Evolutionary conservation across 2,888 invertebrate species (phyloP).

Genomic region (Gisinianus flammeolus): DNA sequence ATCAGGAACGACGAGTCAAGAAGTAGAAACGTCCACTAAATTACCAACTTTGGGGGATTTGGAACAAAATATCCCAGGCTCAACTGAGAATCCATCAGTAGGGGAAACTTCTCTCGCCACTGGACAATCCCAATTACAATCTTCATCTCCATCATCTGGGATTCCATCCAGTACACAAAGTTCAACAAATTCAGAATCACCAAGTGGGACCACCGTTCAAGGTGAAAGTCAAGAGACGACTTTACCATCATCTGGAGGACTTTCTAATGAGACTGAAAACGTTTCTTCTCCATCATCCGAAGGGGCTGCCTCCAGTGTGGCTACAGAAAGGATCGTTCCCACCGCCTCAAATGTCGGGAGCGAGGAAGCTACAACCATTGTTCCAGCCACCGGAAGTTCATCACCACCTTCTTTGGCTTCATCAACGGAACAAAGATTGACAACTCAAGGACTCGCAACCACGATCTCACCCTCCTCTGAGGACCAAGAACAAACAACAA

Average conservation of each 20-base stretch:
- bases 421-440: not conserved
- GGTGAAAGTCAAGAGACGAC: constrained; percentile 8
- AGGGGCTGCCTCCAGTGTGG: constrained; percentile 27
- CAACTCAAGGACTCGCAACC: constrained; percentile 20
- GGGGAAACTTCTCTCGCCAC: not conserved
- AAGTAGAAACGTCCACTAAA: not conserved
- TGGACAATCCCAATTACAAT: not conserved
- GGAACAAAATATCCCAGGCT: not conserved
- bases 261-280: not conserved
- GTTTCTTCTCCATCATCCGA: not conserved
- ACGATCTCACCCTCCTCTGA: too few relatives aligned
- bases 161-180: not conserved
- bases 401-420: not conserved
- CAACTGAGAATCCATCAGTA: not conserved
- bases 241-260: not conserved
- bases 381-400: constrained; percentile 25
- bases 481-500: not conserved
- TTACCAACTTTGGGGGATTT: too few relatives aligned
- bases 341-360: not conserved
- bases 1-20: not conserved
- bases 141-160: not conserved
- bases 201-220: not conserved
- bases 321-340: constrained; percentile 21
- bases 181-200: not conserved
- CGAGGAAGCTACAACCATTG: constrained; percentile 37